Conservation (phyloP, 1,140 invertebrate genomes). For the Ganaspis sp. region DNA sequence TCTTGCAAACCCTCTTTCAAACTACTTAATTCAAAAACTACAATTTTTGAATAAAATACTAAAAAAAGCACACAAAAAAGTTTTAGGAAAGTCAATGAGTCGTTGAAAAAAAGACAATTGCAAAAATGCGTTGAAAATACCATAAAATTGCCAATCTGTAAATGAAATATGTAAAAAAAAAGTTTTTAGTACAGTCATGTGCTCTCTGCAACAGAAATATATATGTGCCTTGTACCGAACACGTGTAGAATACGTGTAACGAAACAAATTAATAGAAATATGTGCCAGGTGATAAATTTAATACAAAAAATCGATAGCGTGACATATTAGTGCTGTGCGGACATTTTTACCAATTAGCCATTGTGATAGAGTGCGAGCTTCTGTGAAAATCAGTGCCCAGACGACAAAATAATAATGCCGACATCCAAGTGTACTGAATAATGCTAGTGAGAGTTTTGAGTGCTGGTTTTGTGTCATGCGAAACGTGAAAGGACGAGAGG, state of each 20-base stretch:
- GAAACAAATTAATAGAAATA: slow-evolving; percentile 2
- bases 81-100: too few relatives aligned
- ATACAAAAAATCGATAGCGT: slow-evolving; percentile 35
- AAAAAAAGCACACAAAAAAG: too few relatives aligned
- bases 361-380: slow-evolving; percentile 10
- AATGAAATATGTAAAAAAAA: background rate
- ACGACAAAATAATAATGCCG: slow-evolving; percentile 24
- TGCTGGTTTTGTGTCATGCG: slow-evolving; percentile 19
- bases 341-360: slow-evolving; percentile 57
- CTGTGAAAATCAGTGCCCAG: background rate
- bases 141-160: background rate
- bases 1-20: too few relatives aligned
- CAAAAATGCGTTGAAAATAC: background rate
- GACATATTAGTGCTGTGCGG: slow-evolving; percentile 71
- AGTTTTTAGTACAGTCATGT: background rate
- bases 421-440: slow-evolving; percentile 15
- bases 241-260: background rate
- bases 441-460: slow-evolving; percentile 28
- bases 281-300: slow-evolving; percentile 28
- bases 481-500: slow-evolving; percentile 10
- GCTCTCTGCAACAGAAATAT: background rate
- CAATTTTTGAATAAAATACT: too few relatives aligned
- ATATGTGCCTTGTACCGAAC: background rate
- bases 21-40: too few relatives aligned
- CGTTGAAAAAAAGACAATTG: too few relatives aligned